phyloP scores from a whole-genome alignment of 2,888 invertebrate genomes.

The Siphlonurus alternatus region DNA sequence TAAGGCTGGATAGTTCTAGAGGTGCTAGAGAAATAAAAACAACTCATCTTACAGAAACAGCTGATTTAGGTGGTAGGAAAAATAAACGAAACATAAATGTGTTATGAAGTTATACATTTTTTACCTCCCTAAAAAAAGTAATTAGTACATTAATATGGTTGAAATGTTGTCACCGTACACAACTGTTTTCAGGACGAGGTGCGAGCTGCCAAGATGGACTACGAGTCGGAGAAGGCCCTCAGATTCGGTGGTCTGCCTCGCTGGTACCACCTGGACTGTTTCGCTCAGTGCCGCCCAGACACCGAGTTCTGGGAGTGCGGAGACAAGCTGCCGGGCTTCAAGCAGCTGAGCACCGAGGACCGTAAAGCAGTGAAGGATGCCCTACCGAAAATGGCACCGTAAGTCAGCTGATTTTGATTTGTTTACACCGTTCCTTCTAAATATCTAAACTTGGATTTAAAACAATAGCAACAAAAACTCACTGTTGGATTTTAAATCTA shows the following conservation, averaged over 20 bases:
- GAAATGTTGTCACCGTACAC: no score
- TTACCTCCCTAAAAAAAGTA: no score
- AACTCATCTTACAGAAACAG: no score
- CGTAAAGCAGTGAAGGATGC: slow-evolving; percentile 40
- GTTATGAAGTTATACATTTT: no score
- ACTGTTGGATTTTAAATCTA: no score
- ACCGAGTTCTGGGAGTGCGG: slow-evolving; percentile 57
- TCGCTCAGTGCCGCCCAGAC: slow-evolving; percentile 53
- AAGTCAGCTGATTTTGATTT: slow-evolving; percentile 12
- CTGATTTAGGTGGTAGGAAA: no score
- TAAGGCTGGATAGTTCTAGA: no score
- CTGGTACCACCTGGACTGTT: slow-evolving; percentile 90
- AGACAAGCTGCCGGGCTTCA: slow-evolving; percentile 59
- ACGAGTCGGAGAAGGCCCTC: slow-evolving; percentile 58
- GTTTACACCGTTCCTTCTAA: slow-evolving; percentile 1
- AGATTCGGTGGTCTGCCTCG: slow-evolving; percentile 67
- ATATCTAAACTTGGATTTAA: not conserved
- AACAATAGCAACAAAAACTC: no score
- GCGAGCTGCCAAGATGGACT: slow-evolving; percentile 70
- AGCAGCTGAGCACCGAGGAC: slow-evolving; percentile 51
- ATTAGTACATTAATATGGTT: no score
- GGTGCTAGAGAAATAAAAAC: no score
- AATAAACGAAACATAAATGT: no score
- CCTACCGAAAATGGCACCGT: slow-evolving; percentile 39
- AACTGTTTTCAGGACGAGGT: slow-evolving; percentile 42